phyloP scores from a whole-genome alignment of 2,113 vertebrate species.

The Oryzias javanicus region DNA sequence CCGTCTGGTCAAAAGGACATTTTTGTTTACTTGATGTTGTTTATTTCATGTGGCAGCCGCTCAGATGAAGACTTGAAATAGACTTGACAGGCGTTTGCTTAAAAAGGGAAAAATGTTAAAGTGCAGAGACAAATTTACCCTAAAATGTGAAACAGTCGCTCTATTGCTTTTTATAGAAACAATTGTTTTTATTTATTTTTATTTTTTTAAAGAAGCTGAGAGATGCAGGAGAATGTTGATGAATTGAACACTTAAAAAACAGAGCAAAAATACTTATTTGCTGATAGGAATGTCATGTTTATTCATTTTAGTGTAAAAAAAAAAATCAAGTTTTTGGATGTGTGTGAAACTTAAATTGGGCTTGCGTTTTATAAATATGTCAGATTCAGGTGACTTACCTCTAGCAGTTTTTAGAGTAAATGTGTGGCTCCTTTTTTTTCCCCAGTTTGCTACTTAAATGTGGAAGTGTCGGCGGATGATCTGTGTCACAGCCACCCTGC shows the following conservation, averaged over 20 bases:
- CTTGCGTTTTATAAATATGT: slow-evolving; percentile 1
- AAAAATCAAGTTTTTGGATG: background rate
- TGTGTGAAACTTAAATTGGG: slow-evolving; percentile 1
- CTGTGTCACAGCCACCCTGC: slow-evolving; percentile 29
- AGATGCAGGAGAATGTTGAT: slow-evolving; percentile 31
- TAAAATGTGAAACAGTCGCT: slow-evolving; percentile 64
- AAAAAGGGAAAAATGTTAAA: slow-evolving; percentile 57
- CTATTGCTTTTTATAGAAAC: slow-evolving; percentile 64
- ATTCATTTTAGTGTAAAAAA: background rate
- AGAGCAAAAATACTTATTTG: slow-evolving; percentile 5
- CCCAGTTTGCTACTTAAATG: slow-evolving; percentile 22
- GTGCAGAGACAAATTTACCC: slow-evolving; percentile 70
- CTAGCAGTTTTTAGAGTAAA: slow-evolving; percentile 9
- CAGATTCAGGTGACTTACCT: slow-evolving; percentile 4
- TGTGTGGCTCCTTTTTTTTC: background rate
- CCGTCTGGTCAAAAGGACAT: slow-evolving; percentile 49
- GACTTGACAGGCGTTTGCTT: slow-evolving; percentile 67
- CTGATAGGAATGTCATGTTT: background rate
- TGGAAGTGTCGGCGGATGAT: slow-evolving; percentile 26
- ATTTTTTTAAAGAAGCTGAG: slow-evolving; percentile 40
- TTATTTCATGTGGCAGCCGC: slow-evolving; percentile 28
- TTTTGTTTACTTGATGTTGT: slow-evolving; percentile 5
- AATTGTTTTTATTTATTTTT: slow-evolving; percentile 27
- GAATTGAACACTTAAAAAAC: slow-evolving; percentile 16
- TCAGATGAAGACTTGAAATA: slow-evolving; percentile 57